phyloP scores from a whole-genome alignment of 2,797 vertebrate genomes.

The Paedocypris micromegethes region DNA sequence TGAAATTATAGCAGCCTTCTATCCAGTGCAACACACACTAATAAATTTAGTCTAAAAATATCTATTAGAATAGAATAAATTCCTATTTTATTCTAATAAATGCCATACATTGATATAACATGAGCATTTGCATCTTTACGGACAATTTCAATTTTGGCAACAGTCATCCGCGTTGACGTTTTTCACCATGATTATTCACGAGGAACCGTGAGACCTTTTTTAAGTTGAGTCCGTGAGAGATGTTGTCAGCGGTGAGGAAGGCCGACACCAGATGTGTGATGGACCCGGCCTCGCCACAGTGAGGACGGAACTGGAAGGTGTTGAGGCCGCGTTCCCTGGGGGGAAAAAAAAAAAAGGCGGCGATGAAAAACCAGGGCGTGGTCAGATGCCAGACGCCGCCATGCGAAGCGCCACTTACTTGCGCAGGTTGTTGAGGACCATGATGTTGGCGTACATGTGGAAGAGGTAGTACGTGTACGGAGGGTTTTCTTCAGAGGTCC shows the following conservation, averaged over 20 bases:
- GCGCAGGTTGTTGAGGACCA: conserved; percentile 95
- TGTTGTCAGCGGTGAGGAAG: conserved; percentile 94
- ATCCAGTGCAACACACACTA: too few relatives aligned
- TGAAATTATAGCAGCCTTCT: too few relatives aligned
- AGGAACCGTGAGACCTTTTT: conserved; percentile 77
- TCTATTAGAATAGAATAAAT: too few relatives aligned
- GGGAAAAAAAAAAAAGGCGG: background rate
- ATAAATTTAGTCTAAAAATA: too few relatives aligned
- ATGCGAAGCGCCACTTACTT: conserved; percentile 65
- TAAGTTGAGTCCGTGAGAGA: conserved; percentile 92
- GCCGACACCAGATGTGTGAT: conserved; percentile 93
- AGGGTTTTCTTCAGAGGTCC: conserved; percentile 86
- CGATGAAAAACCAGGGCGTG: background rate
- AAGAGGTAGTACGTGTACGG: conserved; percentile 96
- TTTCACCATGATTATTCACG: too few relatives aligned
- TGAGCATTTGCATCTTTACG: too few relatives aligned
- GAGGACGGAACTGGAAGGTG: conserved; percentile 92
- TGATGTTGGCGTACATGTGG: conserved; percentile 97
- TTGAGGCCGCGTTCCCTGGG: conserved; percentile 84
- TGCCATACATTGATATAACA: too few relatives aligned
- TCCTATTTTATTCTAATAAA: too few relatives aligned
- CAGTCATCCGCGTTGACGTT: too few relatives aligned
- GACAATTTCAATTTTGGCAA: too few relatives aligned
- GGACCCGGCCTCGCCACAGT: conserved; percentile 95
- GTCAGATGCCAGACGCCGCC: too few relatives aligned